phyloP scores from a whole-genome alignment of 2,113 vertebrate genomes.

The Rattus norvegicus region DNA sequence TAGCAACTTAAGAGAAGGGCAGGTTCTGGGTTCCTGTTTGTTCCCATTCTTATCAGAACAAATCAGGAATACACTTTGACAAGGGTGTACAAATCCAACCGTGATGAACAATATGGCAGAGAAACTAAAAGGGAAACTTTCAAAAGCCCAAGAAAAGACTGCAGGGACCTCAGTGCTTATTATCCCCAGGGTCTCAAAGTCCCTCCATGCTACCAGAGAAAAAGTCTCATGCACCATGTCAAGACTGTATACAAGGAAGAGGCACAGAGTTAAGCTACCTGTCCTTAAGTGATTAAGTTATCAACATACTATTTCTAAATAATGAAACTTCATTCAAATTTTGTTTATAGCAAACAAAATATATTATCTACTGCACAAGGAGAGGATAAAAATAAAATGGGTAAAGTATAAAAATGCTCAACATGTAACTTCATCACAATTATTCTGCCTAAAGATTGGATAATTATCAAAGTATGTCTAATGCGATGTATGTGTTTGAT shows the following conservation, averaged over 20 bases:
- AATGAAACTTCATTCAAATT: background rate
- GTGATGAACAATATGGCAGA: background rate
- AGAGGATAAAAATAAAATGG: background rate
- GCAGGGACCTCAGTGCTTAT: background rate
- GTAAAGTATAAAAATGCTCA: background rate
- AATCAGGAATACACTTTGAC: background rate
- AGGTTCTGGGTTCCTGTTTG: background rate
- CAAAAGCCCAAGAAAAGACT: background rate
- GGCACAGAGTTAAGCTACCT: background rate
- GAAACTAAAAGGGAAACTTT: background rate
- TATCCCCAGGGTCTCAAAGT: fast-evolving
- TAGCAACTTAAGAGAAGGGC: background rate
- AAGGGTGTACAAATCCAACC: background rate
- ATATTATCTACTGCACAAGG: background rate
- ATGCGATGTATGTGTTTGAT: background rate
- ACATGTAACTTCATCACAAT: background rate
- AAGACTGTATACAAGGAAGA: background rate
- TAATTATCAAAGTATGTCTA: background rate
- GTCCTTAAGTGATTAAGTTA: background rate
- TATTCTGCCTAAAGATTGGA: background rate
- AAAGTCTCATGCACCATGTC: background rate
- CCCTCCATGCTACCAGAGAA: background rate
- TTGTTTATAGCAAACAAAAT: background rate
- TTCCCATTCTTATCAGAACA: background rate
- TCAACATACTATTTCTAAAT: background rate